phyloP scores from a whole-genome alignment of 2,888 invertebrate genomes.

The Hypercompe scribonia region DNA sequence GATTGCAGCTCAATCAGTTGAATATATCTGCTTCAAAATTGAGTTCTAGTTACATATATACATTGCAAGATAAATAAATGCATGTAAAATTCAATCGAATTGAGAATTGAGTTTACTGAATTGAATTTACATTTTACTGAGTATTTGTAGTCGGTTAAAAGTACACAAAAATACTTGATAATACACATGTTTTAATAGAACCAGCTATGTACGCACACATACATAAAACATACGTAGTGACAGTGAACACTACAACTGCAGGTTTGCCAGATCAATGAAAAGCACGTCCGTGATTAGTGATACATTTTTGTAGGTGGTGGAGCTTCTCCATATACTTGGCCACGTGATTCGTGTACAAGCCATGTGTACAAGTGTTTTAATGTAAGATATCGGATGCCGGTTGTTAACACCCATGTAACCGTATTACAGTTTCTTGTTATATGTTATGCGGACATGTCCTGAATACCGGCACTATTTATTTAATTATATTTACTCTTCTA shows the following conservation, averaged over 20 bases:
- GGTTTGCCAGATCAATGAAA: background rate
- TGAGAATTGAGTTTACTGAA: no score
- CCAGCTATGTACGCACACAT: background rate
- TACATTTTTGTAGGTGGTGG: background rate
- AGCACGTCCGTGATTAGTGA: background rate
- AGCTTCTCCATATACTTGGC: background rate
- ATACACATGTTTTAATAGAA: no score
- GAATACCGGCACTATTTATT: constrained; percentile 9
- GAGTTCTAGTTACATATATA: no score
- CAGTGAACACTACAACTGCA: background rate
- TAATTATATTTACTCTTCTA: constrained; percentile 1
- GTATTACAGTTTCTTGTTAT: constrained; percentile 33
- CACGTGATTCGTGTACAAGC: constrained; percentile 5
- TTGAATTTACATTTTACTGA: no score
- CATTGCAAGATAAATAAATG: no score
- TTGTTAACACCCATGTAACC: constrained; percentile 38
- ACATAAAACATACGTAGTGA: background rate
- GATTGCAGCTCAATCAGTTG: no score
- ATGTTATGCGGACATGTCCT: constrained; percentile 1
- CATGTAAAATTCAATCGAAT: no score
- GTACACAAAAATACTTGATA: no score
- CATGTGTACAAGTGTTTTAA: constrained; percentile 12
- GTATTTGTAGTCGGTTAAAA: no score
- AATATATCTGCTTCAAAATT: no score
- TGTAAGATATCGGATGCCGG: constrained; percentile 23